phyloP scores from a whole-genome alignment of 2,888 invertebrate species.

The Caenorhabditis sp. region DNA sequence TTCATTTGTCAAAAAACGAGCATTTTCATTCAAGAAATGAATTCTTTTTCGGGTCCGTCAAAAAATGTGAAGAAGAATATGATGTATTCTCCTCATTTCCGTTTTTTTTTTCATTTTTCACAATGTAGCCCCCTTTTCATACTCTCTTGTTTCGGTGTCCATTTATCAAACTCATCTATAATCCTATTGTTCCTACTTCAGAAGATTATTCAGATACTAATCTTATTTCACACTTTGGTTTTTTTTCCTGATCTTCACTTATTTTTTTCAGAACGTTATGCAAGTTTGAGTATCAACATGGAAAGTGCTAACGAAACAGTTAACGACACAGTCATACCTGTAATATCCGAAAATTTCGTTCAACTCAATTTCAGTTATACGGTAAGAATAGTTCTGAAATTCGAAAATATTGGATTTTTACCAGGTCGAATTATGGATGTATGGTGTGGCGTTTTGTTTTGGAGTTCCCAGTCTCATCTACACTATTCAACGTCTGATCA shows the following conservation, averaged over 20 bases:
- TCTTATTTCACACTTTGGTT: too few species aligned
- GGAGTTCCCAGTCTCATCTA: conserved; percentile 46
- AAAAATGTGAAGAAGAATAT: too few species aligned
- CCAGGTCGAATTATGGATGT: conserved; percentile 55
- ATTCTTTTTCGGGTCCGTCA: too few species aligned
- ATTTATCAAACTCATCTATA: too few species aligned
- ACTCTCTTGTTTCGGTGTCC: too few species aligned
- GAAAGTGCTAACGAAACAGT: not conserved
- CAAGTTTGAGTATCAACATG: not conserved
- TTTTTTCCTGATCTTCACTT: not conserved
- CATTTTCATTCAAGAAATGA: too few species aligned
- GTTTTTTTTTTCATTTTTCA: too few species aligned
- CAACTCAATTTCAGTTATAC: conserved; percentile 48
- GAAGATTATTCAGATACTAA: too few species aligned
- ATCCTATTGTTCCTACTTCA: too few species aligned
- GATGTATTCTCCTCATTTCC: too few species aligned
- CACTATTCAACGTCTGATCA: conserved; percentile 36
- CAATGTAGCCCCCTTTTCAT: too few species aligned
- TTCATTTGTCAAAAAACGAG: too few species aligned
- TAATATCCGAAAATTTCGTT: not conserved
- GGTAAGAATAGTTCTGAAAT: conserved; percentile 11
- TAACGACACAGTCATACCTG: not conserved
- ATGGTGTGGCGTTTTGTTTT: conserved; percentile 44
- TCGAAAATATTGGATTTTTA: conserved; percentile 3
- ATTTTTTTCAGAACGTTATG: conserved; percentile 4